Evolutionary conservation across 2,888 invertebrate genomes (phyloP), one percentile per base, ranked within the genome.

Genomic region (Mythimna ferrago): DNA sequence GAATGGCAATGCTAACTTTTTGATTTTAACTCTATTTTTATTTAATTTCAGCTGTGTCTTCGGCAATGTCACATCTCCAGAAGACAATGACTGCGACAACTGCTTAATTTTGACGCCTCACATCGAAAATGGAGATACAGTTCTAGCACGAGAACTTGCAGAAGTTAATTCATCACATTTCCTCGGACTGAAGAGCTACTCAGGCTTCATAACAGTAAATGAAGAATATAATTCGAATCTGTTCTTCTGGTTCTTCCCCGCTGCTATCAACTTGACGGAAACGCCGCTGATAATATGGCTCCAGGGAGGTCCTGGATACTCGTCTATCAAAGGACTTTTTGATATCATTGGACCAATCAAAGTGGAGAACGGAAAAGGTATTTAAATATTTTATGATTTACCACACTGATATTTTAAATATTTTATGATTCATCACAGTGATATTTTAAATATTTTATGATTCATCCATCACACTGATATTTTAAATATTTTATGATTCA

Each of bases 171-270:
- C 87, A 5, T 73, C 90, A 84, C 61, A 89, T 78, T 88, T 54
- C 26, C 70, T 74, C 0, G 89, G 87, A 0, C 83, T 95, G 0
- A 81, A 91, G 73, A 96, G 96, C 73, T 91, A 95, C 84, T 87
- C 96, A 21, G 95, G 94, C 0, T 95, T 92, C 78, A 86, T 95
- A 35, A 98, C 98, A 0, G 98, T 98, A 10, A 97, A 98, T 84
- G 97, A 98, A 87, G 88, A 96, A 32, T 97, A 95, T 86, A 96
- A 97, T 86, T 98, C 98, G 0, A 98, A 98, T 89, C 91, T 98
- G 87, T 98, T 98, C 93, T 98, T 98, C 92, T 98, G 98, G 98
- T 98, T 97, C 89, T 98, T 98, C 86, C 98, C 98, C 0, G 84
- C 85, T 19, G 88, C 92, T 70, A 90, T 90, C 0, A 70, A 73